phyloP scores from a whole-genome alignment of 2,113 vertebrate species.

The Pristiophorus japonicus region DNA sequence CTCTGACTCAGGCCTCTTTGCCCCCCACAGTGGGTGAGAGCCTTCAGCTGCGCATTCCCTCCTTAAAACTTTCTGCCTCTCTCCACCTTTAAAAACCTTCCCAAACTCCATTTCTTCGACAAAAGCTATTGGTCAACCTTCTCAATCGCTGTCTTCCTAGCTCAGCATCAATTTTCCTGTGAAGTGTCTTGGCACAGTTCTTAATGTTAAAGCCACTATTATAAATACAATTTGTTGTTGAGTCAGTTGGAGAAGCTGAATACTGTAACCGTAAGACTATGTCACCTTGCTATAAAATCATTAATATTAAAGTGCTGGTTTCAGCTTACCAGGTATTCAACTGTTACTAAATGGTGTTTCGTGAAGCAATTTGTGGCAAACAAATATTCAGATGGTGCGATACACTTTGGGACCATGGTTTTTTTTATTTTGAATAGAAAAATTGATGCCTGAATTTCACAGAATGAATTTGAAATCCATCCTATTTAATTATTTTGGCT shows the following conservation, averaged over 20 bases:
- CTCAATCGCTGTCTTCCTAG: neutral
- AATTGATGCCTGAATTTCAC: neutral
- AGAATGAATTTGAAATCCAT: neutral
- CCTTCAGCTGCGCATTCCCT: neutral
- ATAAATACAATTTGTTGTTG: neutral
- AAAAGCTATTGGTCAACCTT: neutral
- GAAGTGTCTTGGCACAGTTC: neutral
- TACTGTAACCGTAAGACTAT: neutral
- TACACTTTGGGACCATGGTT: neutral
- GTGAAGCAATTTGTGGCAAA: neutral
- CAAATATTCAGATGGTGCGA: neutral
- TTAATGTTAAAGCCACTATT: neutral
- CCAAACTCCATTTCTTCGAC: neutral
- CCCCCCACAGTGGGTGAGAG: neutral
- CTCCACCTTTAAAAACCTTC: neutral
- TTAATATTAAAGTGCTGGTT: neutral
- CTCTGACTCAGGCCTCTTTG: neutral
- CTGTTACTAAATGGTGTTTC: neutral
- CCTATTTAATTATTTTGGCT: neutral
- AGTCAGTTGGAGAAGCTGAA: neutral
- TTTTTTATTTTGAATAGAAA: neutral
- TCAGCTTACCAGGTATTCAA: neutral
- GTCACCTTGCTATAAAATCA: too few relatives aligned
- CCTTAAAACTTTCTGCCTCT: neutral
- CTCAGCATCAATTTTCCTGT: neutral